phyloP scores from a whole-genome alignment of 2,888 invertebrate species.

The Nebria salina region DNA sequence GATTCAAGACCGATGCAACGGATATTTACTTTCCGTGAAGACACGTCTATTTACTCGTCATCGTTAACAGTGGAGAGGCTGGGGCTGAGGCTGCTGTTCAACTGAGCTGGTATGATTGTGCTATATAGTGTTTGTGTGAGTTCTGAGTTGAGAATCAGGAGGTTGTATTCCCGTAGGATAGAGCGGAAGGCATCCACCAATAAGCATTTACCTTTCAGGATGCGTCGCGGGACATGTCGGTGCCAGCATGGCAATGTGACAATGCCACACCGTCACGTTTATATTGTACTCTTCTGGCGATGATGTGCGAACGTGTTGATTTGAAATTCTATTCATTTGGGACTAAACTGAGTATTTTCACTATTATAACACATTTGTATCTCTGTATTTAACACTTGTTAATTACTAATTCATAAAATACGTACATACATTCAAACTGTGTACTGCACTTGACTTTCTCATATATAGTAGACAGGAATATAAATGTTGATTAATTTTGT shows the following conservation, averaged over 20 bases:
- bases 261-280: slow-evolving; percentile 14
- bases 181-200: slow-evolving; percentile 9
- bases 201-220: slow-evolving; percentile 21
- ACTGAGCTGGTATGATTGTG: background rate
- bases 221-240: background rate
- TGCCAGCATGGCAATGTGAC: slow-evolving; percentile 3
- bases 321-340: slow-evolving; percentile 9
- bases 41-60: background rate
- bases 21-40: background rate
- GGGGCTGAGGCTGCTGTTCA: background rate
- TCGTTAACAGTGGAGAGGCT: background rate
- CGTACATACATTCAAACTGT: no score
- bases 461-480: no score
- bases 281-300: background rate
- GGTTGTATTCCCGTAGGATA: slow-evolving; percentile 14
- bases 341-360: background rate
- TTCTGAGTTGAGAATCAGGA: background rate
- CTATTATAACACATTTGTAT: background rate
- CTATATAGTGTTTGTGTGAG: background rate
- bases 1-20: background rate
- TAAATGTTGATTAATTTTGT: no score
- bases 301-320: slow-evolving; percentile 12
- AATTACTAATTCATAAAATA: no score
- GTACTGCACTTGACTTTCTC: no score
- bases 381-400: no score